Evolutionary conservation across 1,140 invertebrate genomes (phyloP).

Genomic region (Ptiloglossa arizonensis): DNA sequence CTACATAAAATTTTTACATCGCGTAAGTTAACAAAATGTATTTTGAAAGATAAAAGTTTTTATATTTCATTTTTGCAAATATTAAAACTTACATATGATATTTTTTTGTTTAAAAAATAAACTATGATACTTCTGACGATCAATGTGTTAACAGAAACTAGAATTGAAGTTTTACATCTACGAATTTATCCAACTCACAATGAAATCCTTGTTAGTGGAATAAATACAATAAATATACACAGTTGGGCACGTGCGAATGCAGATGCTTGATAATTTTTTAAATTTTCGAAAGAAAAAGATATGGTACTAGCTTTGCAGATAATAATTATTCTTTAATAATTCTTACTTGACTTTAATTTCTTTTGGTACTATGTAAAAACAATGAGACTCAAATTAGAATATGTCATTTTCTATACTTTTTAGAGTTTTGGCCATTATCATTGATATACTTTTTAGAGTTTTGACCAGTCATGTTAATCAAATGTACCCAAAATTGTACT

Average conservation of each 20-base stretch:
- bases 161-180: neutral
- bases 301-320: no score
- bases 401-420: no score
- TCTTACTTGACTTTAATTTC: neutral
- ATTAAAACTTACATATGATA: neutral
- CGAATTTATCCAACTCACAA: conserved; percentile 4
- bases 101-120: neutral
- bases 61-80: neutral
- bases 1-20: neutral
- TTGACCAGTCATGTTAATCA: neutral
- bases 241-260: neutral
- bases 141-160: conserved; percentile 20
- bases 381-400: no score
- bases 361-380: no score
- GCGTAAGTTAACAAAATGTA: neutral
- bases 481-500: neutral
- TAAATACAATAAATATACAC: conserved; percentile 22
- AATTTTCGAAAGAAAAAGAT: no score
- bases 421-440: no score
- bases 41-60: neutral
- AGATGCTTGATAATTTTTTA: no score
- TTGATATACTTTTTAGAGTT: no score
- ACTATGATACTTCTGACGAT: neutral
- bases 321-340: no score
- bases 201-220: conserved; percentile 19